Base-by-base conservation (phyloP, 37 sponge, comb jelly and placozoan genomes). In the Crambe crambe region DNA sequence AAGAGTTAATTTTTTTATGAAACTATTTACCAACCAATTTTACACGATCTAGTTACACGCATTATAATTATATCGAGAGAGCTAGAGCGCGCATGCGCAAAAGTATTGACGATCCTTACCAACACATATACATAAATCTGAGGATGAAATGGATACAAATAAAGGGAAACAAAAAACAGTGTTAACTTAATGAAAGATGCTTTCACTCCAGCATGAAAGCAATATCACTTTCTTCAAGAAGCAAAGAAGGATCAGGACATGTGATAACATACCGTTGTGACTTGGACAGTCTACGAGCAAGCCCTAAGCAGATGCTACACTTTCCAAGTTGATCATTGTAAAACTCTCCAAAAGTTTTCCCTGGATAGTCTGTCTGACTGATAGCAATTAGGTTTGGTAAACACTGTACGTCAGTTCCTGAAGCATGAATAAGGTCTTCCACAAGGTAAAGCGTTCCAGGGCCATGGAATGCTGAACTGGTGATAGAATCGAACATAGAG, bases 401-500 rank as follows among this genome's bases (percentile, higher is more conserved):
- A 43, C 79, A 59, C 3, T 9, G 34, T n/a, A 27, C 20, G 3
- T 37, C 20, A 42, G 58, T 60, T 43, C 61, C 51, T 1, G 75
- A 75, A 34, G 57, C 63, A 27, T 61, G 34, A 15, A 89, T 80
- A 4, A 89, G 43, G 23, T 59, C 36, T 37, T 80, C 80, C 2
- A 80, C 58, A 35, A 89, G 56, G 22, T 58, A 37, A 6, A 84
- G 25, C 0, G 70, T 80, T 21, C 81, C 90, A 8, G 90, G 90
- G 26, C 75, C 67, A 42, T 84, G 76, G 65, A 70, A 84, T 0
- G 76, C 80, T 21, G 80, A 79, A 8, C 72, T 74, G 0, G 83
- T 83, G 40, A 91, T 42, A 18, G 92, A 91, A 34, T 91, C 85
- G 34, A 91, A 79, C 57, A 91, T 74, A 20, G 92, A 87, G 17